phyloP scores from a whole-genome alignment of 2,113 vertebrate genomes.

The Camelus bactrianus region DNA sequence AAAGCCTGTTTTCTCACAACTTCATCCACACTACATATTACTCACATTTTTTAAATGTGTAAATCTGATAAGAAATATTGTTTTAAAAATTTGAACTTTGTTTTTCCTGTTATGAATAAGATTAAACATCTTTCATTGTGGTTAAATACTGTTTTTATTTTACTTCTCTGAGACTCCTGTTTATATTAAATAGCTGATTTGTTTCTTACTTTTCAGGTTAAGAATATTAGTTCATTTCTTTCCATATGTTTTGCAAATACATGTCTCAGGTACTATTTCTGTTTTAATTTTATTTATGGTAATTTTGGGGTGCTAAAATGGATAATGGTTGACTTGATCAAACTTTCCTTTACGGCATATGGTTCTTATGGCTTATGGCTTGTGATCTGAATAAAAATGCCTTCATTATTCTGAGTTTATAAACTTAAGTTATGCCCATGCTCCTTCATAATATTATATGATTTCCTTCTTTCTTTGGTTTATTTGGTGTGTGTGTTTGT shows the following conservation, averaged over 20 bases:
- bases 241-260: background rate
- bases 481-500: background rate
- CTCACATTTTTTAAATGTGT: background rate
- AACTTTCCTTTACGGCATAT: background rate
- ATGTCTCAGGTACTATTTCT: background rate
- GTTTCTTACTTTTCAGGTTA: background rate
- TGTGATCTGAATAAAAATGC: background rate
- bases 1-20: background rate
- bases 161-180: background rate
- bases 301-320: background rate
- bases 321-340: background rate
- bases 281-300: background rate
- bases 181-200: background rate
- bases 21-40: background rate
- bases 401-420: background rate
- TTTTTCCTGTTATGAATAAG: constrained; percentile 12
- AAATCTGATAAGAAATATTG: background rate
- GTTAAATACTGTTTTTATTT: constrained; percentile 9
- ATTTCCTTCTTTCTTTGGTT: background rate
- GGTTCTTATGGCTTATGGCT: background rate
- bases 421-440: background rate
- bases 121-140: background rate
- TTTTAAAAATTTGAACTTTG: background rate
- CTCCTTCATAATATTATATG: background rate
- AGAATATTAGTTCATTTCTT: background rate